Evolutionary conservation across 2,888 invertebrate genomes (phyloP).

Genomic region (Drosophila mayaguana): DNA sequence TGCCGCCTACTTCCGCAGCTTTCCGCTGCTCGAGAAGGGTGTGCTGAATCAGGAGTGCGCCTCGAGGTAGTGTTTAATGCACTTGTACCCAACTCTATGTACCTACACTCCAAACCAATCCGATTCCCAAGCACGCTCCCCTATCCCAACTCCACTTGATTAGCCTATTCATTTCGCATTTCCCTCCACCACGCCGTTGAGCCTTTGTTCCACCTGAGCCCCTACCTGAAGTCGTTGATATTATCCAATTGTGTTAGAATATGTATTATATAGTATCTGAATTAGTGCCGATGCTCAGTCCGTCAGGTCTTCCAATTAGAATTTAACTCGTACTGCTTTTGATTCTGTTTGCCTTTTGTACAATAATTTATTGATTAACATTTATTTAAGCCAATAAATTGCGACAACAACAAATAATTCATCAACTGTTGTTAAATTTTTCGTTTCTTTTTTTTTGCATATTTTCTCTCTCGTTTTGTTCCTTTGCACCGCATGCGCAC

Average conservation of each 20-base stretch:
- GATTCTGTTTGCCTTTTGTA: slow-evolving; percentile 47
- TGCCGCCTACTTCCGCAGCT: slow-evolving; percentile 91
- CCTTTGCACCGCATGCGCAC: slow-evolving; percentile 50
- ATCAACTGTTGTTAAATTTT: slow-evolving; percentile 34
- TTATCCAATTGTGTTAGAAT: slow-evolving; percentile 40
- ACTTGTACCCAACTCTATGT: slow-evolving; percentile 17
- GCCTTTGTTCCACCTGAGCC: background rate
- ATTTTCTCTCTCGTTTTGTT: slow-evolving; percentile 36
- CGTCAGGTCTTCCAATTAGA: slow-evolving; percentile 38
- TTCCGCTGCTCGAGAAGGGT: slow-evolving; percentile 93
- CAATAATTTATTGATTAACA: slow-evolving; percentile 50
- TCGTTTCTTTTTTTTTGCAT: slow-evolving; percentile 54
- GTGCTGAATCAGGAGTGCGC: slow-evolving; percentile 91
- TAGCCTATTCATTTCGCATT: slow-evolving; percentile 30
- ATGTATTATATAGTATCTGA: slow-evolving; percentile 28
- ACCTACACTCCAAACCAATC: background rate
- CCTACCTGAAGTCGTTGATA: slow-evolving; percentile 22
- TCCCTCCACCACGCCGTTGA: slow-evolving; percentile 5
- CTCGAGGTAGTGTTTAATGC: slow-evolving; percentile 86
- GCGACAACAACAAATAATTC: slow-evolving; percentile 24
- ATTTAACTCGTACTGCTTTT: slow-evolving; percentile 15
- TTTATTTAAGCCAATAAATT: slow-evolving; percentile 42
- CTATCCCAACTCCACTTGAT: slow-evolving; percentile 1
- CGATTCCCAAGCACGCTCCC: slow-evolving; percentile 28
- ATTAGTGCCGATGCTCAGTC: slow-evolving; percentile 22